phyloP scores from a whole-genome alignment of 2,797 vertebrate genomes.

The Gymnoscopelus braueri region DNA sequence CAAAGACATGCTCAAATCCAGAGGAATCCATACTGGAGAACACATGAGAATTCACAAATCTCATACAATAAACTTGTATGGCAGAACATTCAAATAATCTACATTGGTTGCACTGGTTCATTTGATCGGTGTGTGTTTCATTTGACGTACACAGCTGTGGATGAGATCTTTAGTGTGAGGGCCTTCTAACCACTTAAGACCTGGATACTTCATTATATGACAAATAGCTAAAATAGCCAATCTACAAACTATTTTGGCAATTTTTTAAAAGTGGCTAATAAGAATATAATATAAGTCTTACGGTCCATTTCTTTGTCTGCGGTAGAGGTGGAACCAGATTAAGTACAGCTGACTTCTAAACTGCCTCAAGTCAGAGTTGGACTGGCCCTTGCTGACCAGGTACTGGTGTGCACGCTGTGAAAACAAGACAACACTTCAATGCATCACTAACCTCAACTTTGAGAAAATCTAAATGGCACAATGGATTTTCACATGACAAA shows the following conservation, averaged over 20 bases:
- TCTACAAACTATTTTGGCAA: background rate
- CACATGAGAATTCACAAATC: slow-evolving; percentile 13
- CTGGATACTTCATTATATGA: background rate
- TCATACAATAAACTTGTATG: slow-evolving; percentile 2
- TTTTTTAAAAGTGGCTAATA: background rate
- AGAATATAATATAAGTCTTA: slow-evolving; percentile 55
- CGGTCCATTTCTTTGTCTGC: slow-evolving; percentile 80
- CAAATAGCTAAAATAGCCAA: background rate
- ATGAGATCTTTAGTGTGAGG: no score
- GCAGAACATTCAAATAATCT: background rate
- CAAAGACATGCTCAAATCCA: slow-evolving; percentile 89
- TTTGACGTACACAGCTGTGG: no score
- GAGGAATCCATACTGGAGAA: slow-evolving; percentile 82
- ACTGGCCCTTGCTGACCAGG: slow-evolving; percentile 81
- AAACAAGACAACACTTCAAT: slow-evolving; percentile 9
- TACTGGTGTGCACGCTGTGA: slow-evolving; percentile 84
- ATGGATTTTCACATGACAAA: no score
- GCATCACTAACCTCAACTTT: background rate
- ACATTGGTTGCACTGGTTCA: background rate
- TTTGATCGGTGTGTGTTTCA: background rate
- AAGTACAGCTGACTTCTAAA: slow-evolving; percentile 85
- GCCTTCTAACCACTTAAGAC: background rate
- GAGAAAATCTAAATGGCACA: background rate
- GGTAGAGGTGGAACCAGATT: slow-evolving; percentile 91
- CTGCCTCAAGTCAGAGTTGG: slow-evolving; percentile 66